These are phyloP conservation scores for Notamacropus eugenii DNA, from an alignment of 2,797 vertebrate species.

Conservation along the genomic window DNA sequence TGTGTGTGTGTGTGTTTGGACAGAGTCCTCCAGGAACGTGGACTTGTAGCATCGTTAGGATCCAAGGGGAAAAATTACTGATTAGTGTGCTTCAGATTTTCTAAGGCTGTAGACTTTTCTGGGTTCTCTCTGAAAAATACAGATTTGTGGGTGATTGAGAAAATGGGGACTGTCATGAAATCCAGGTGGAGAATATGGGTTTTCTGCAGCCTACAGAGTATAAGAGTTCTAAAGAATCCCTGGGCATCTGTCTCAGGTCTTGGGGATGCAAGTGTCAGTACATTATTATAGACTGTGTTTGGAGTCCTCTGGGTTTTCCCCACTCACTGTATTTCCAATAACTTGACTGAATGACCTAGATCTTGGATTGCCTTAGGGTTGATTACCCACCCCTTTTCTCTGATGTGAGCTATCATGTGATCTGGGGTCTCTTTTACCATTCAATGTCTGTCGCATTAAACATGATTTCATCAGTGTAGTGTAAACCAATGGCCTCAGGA, in stretches of 20 bases:
- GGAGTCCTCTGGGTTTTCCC: neutral
- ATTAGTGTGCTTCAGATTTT: neutral
- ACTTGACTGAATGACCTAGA: too few species aligned
- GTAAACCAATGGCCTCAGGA: neutral
- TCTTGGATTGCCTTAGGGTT: neutral
- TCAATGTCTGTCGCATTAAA: neutral
- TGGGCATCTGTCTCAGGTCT: neutral
- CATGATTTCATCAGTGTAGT: neutral
- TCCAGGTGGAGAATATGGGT: neutral
- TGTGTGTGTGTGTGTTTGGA: too few species aligned
- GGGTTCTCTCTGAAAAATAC: neutral
- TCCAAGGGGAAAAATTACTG: neutral
- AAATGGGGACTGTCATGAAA: neutral
- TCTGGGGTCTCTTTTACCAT: neutral
- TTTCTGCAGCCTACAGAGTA: neutral
- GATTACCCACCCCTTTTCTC: neutral
- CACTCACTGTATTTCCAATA: neutral
- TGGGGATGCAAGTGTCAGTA: neutral
- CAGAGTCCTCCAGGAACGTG: neutral
- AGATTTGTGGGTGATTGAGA: neutral
- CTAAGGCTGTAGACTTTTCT: rapidly evolving
- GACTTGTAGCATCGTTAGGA: neutral
- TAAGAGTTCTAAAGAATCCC: too few species aligned
- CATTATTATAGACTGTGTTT: neutral
- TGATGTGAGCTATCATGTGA: neutral